A percentile compares a stretch with the other conserved stretches of the same genome.
Evolutionary conservation across 2,113 vertebrate species (phyloP).

Genomic region (Ahaetulla prasina): DNA sequence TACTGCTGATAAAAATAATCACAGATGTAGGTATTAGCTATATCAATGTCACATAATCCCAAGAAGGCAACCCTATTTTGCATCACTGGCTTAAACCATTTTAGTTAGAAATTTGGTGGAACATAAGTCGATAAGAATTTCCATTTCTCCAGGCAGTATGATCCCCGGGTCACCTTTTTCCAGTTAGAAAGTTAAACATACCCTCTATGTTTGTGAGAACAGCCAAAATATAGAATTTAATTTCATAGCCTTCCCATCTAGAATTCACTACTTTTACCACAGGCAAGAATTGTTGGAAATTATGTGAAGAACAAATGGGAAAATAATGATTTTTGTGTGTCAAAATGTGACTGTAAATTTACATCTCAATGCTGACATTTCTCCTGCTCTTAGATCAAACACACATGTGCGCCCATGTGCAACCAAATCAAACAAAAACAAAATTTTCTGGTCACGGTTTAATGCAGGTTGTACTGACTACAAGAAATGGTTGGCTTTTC

Average conservation of each 20-base stretch:
- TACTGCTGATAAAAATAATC: background rate
- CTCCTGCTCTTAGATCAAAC: background rate
- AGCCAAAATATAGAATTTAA: background rate
- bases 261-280: background rate
- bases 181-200: conserved; percentile 8
- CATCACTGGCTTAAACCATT: background rate
- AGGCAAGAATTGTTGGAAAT: background rate
- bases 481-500: background rate
- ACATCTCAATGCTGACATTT: background rate
- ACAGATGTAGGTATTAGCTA: background rate
- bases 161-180: background rate
- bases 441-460: background rate
- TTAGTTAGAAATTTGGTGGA: background rate
- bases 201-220: background rate
- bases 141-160: background rate
- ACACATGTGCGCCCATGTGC: background rate
- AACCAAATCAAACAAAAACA: background rate
- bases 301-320: background rate
- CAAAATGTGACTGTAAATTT: background rate
- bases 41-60: background rate
- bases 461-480: background rate
- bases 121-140: background rate
- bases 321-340: conserved; percentile 13
- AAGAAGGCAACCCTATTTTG: background rate
- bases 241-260: background rate